phyloP scores from a whole-genome alignment of 2,888 invertebrate species.

The Rhingia campestris region DNA sequence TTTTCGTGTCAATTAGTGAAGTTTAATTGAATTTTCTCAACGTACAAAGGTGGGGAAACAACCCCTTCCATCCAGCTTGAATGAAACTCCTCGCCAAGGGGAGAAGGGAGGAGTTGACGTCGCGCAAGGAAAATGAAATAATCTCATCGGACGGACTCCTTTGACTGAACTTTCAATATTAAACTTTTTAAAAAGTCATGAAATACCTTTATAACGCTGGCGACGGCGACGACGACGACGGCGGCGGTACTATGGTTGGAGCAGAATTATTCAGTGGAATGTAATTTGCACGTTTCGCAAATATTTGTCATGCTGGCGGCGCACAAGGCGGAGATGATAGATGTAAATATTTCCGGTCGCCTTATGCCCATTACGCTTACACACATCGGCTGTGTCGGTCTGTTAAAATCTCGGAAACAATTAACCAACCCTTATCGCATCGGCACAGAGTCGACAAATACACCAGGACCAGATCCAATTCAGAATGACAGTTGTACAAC shows the following conservation, averaged over 20 bases:
- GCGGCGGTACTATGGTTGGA: constrained; percentile 6
- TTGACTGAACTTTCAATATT: constrained; percentile 62
- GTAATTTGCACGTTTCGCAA: constrained; percentile 70
- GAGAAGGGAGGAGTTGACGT: constrained; percentile 19
- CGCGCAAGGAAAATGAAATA: constrained; percentile 47
- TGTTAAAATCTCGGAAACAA: constrained; percentile 45
- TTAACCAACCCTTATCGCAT: constrained; percentile 64
- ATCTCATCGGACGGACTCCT: constrained; percentile 64
- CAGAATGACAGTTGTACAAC: background rate
- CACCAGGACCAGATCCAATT: background rate
- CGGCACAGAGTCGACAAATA: constrained; percentile 5
- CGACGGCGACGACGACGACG: background rate
- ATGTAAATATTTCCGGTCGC: constrained; percentile 45
- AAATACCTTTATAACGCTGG: background rate
- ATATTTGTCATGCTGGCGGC: constrained; percentile 62
- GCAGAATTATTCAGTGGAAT: constrained; percentile 53
- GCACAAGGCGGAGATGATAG: constrained; percentile 44
- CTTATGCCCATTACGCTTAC: constrained; percentile 52
- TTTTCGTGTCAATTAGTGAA: constrained; percentile 74
- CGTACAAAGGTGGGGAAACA: constrained; percentile 46
- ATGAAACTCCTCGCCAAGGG: constrained; percentile 36
- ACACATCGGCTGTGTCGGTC: constrained; percentile 26
- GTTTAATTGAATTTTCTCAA: constrained; percentile 71
- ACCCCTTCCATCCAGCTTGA: constrained; percentile 13
- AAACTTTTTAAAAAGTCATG: constrained; percentile 51